Conservation (phyloP, 2,113 vertebrate species). For the Thunnus maccoyii region DNA sequence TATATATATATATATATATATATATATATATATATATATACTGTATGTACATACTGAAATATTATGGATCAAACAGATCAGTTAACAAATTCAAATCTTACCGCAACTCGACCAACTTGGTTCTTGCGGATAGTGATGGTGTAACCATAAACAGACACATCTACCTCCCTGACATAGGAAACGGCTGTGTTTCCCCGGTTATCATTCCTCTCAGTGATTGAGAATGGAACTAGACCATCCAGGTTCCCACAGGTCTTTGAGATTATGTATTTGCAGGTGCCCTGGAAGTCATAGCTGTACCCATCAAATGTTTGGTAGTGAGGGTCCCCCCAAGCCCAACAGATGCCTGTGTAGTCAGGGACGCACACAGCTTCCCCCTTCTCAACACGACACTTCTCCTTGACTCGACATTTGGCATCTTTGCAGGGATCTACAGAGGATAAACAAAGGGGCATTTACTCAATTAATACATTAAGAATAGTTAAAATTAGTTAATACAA, state of each 20-base stretch:
- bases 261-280: conserved; percentile 86
- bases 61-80: neutral
- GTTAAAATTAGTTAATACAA: neutral
- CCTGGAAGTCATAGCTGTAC: conserved; percentile 86
- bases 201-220: conserved; percentile 86
- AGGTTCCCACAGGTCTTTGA: conserved; percentile 75
- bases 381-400: conserved; percentile 83
- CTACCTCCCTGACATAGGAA: conserved; percentile 83
- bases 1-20: neutral
- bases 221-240: conserved; percentile 83
- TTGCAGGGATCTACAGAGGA: conserved; percentile 85
- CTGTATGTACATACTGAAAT: neutral
- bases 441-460: neutral
- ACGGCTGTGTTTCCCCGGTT: conserved; percentile 81
- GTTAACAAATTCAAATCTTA: conserved; percentile 71
- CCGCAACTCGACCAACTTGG: conserved; percentile 84
- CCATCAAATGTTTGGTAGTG: conserved; percentile 88
- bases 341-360: conserved; percentile 79
- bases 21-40: neutral
- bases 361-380: conserved; percentile 77
- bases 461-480: neutral
- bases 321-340: conserved; percentile 85
- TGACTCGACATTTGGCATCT: conserved; percentile 79
- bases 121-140: conserved; percentile 80
- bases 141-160: conserved; percentile 74